Evolutionary conservation across 1,140 invertebrate species (phyloP).

Genomic region (Cyclargus thomasi): DNA sequence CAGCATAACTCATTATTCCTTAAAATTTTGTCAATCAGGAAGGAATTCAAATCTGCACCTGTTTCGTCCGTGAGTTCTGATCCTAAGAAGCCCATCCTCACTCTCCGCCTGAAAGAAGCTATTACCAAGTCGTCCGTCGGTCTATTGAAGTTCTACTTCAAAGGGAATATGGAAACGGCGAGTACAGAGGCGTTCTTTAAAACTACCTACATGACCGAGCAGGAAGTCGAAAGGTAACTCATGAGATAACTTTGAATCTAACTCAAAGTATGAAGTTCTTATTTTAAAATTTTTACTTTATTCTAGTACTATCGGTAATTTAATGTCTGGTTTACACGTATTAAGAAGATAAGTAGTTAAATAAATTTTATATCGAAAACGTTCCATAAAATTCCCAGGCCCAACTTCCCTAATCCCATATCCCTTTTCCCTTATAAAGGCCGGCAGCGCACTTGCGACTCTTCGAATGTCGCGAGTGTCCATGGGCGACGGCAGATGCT

Average conservation of each 20-base stretch:
- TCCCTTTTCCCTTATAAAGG: no score
- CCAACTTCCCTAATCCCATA: no score
- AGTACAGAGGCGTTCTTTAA: constrained; percentile 79
- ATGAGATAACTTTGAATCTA: background rate
- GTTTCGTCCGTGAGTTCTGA: constrained; percentile 48
- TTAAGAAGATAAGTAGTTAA: no score
- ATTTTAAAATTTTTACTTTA: no score
- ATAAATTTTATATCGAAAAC: no score
- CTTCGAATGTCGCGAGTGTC: no score
- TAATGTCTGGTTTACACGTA: no score
- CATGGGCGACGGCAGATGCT: no score
- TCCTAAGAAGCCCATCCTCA: constrained; percentile 74
- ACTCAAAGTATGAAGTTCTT: background rate
- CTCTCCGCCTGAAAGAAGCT: constrained; percentile 75
- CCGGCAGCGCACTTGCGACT: no score
- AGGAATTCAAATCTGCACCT: constrained; percentile 34
- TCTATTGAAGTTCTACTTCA: constrained; percentile 76
- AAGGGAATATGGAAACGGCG: constrained; percentile 76
- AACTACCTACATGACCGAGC: constrained; percentile 74
- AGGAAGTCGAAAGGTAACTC: constrained; percentile 71
- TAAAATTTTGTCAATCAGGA: constrained; percentile 26
- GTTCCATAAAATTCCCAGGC: no score
- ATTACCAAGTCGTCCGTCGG: constrained; percentile 72
- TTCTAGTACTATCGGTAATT: no score
- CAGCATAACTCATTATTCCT: no score